Evolutionary conservation across 2,797 vertebrate species (phyloP).

Genomic region (Pogonophryne albipinna): DNA sequence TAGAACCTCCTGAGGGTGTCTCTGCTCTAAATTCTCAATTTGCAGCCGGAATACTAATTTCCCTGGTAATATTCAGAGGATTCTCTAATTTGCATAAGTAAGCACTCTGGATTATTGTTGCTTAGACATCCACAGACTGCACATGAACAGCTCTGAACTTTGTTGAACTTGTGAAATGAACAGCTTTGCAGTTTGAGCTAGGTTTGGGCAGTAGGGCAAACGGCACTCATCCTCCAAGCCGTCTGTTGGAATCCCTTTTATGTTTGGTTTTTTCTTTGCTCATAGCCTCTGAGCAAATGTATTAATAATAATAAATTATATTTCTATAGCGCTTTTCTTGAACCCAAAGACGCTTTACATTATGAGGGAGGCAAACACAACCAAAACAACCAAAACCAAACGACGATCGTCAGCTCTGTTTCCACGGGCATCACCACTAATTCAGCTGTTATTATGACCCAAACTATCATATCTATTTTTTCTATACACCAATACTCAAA

Average conservation of each 20-base stretch:
- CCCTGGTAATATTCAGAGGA: constrained; percentile 57
- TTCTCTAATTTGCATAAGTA: constrained; percentile 57
- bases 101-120: constrained; percentile 58
- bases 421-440: neutral
- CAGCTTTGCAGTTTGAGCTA: constrained; percentile 45
- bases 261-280: neutral
- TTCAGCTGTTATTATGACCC: neutral
- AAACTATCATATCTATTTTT: neutral
- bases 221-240: neutral
- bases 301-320: neutral
- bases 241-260: neutral
- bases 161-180: constrained; percentile 63
- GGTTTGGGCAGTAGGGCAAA: constrained; percentile 44
- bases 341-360: too few species aligned
- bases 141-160: constrained; percentile 50
- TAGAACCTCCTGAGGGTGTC: constrained; percentile 49
- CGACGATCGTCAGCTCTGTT: neutral
- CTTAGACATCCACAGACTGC: constrained; percentile 35
- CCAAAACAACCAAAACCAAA: too few species aligned
- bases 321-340: too few species aligned
- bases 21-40: constrained; percentile 56
- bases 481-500: too few species aligned
- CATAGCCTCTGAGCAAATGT: neutral
- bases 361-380: too few species aligned
- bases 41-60: constrained; percentile 57